A percentile compares a stretch with the other conserved stretches of the same genome.
These are phyloP conservation scores for Malurus elegans DNA, from an alignment of 2,113 vertebrate genomes.

Conservation along the genomic window DNA sequence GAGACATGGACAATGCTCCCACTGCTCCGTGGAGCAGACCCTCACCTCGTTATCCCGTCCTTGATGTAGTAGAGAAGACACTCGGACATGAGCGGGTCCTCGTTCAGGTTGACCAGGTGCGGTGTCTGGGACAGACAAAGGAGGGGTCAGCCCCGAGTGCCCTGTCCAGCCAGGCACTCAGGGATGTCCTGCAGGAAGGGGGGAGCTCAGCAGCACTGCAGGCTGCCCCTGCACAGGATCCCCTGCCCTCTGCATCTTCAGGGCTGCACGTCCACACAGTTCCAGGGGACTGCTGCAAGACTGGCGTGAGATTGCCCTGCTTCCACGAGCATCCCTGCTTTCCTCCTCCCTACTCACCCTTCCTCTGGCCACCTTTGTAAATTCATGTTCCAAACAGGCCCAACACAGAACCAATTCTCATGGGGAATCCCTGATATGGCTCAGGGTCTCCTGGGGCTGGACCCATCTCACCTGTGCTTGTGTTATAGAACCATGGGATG, in stretches of 20 bases:
- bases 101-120: slow-evolving; percentile 95
- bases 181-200: neutral
- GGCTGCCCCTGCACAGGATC: neutral
- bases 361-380: neutral
- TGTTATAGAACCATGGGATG: neutral
- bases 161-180: neutral
- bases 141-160: neutral
- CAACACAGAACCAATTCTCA: neutral
- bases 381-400: neutral
- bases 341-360: neutral
- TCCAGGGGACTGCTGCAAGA: neutral
- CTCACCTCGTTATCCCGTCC: slow-evolving; percentile 91
- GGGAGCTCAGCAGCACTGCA: neutral
- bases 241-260: neutral
- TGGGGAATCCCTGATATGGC: neutral
- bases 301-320: neutral
- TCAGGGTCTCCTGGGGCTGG: neutral
- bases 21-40: rapidly evolving
- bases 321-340: neutral
- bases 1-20: neutral
- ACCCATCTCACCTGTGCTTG: rapidly evolving
- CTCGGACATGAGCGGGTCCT: slow-evolving; percentile 97
- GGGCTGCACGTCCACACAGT: rapidly evolving
- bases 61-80: slow-evolving; percentile 98
- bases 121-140: slow-evolving; percentile 79